Percentiles rank a stretch among this genome's conserved stretches.
Evolutionary conservation across 92 coral and sea anemone genomes (phyloP).

Genomic region (Umimayanthus chanpuru): DNA sequence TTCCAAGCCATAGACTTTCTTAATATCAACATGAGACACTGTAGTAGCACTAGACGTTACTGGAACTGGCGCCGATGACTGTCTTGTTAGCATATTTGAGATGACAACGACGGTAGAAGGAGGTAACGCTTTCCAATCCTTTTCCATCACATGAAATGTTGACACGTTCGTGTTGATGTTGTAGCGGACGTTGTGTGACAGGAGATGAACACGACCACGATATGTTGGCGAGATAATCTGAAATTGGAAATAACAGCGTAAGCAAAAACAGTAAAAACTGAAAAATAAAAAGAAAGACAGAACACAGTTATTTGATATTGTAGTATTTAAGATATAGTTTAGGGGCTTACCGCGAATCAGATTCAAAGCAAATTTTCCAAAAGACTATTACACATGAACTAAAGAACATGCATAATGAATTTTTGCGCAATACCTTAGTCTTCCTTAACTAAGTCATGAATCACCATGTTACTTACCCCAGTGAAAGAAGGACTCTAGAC

Average conservation of each 20-base stretch:
- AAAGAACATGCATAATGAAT: no score
- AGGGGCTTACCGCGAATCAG: not conserved
- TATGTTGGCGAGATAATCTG: not conserved
- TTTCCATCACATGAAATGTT: slow-evolving; percentile 19
- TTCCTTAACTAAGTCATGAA: not conserved
- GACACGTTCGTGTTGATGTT: not conserved
- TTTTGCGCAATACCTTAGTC: not conserved
- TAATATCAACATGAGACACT: not conserved
- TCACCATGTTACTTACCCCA: slow-evolving; percentile 6
- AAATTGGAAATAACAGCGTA: not conserved
- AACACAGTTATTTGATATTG: no score
- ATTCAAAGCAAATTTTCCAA: not conserved
- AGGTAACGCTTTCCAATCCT: slow-evolving; percentile 15
- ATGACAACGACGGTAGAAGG: not conserved
- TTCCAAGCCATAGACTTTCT: slow-evolving; percentile 6
- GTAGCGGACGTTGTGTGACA: slow-evolving; percentile 32
- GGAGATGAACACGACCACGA: slow-evolving; percentile 17
- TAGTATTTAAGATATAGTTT: not conserved
- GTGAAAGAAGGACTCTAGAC: not conserved
- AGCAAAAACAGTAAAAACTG: no score
- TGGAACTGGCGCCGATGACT: not conserved
- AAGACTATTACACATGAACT: not conserved
- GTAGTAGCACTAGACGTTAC: not conserved
- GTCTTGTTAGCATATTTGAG: not conserved
- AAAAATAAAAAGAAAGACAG: not conserved